Conservation (phyloP, 2,797 vertebrate species). For the Naso thynnoides region DNA sequence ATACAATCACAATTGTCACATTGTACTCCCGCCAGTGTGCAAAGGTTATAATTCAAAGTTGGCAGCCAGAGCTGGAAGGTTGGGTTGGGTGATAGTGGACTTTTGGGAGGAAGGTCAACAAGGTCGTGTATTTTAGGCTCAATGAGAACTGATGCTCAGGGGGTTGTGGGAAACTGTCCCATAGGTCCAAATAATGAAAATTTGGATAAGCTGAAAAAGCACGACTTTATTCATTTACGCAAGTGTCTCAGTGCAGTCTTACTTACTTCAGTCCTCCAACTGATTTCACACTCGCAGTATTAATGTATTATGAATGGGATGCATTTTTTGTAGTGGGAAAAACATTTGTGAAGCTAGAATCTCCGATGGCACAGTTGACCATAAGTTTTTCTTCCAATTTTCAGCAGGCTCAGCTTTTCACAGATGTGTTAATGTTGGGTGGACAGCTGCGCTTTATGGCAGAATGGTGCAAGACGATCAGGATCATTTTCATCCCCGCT, state of each 20-base stretch:
- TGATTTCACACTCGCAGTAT: constrained; percentile 4
- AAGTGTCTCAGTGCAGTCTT: not conserved
- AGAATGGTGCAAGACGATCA: constrained; percentile 54
- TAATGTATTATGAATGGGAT: constrained; percentile 25
- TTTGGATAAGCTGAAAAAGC: constrained; percentile 7
- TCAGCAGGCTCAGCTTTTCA: constrained; percentile 62
- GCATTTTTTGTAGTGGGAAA: constrained; percentile 42
- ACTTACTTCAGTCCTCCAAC: constrained; percentile 15
- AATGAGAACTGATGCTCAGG: constrained; percentile 28
- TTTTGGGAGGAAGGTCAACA: constrained; percentile 57
- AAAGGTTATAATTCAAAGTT: constrained; percentile 74
- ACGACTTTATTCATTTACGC: not conserved
- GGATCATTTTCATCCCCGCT: constrained; percentile 66
- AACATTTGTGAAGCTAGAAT: constrained; percentile 36
- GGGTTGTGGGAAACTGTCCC: constrained; percentile 65
- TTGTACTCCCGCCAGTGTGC: constrained; percentile 71
- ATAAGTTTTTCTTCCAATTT: constrained; percentile 69
- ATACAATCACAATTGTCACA: constrained; percentile 81
- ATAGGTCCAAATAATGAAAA: constrained; percentile 34
- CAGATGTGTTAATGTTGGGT: constrained; percentile 53
- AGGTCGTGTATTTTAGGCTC: constrained; percentile 68
- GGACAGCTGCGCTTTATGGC: constrained; percentile 75
- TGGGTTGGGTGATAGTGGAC: constrained; percentile 43
- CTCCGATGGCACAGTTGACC: constrained; percentile 32
- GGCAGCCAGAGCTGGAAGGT: constrained; percentile 48